phyloP scores from a whole-genome alignment of 2,888 invertebrate species.

The Coelopa pilipes region DNA sequence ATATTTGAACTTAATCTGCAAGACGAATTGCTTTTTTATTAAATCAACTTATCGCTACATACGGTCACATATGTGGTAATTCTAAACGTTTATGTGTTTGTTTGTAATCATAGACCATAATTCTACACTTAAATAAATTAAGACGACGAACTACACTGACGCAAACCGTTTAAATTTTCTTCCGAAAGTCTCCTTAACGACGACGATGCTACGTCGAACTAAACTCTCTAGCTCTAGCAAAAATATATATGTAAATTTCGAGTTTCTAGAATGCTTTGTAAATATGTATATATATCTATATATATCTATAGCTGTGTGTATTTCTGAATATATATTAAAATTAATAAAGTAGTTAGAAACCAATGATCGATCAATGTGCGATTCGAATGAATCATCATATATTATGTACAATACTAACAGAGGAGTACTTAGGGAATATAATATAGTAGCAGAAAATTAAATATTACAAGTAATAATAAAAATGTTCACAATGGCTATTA shows the following conservation, averaged over 20 bases:
- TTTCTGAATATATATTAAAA: conserved; percentile 21
- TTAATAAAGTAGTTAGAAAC: conserved; percentile 10
- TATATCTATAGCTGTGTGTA: conserved; percentile 8
- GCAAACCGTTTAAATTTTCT: too few relatives aligned
- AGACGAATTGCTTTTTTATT: too few relatives aligned
- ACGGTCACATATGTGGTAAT: too few relatives aligned
- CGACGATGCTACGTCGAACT: too few relatives aligned
- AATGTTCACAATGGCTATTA: conserved; percentile 21
- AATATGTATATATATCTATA: too few relatives aligned
- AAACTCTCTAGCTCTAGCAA: neutral
- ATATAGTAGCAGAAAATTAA: conserved; percentile 1
- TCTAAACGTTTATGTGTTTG: too few relatives aligned
- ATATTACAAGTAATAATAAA: conserved; percentile 3
- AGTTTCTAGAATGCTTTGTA: conserved; percentile 7
- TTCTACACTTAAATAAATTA: too few relatives aligned
- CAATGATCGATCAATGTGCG: conserved; percentile 7
- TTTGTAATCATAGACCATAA: too few relatives aligned
- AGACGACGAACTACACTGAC: too few relatives aligned
- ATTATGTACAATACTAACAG: conserved; percentile 31
- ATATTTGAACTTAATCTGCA: too few relatives aligned
- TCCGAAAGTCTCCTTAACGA: too few relatives aligned
- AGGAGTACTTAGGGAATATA: conserved; percentile 4
- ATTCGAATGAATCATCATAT: conserved; percentile 12
- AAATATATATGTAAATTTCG: neutral
- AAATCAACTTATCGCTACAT: too few relatives aligned